phyloP scores from a whole-genome alignment of 2,113 vertebrate genomes.

The Conger conger region DNA sequence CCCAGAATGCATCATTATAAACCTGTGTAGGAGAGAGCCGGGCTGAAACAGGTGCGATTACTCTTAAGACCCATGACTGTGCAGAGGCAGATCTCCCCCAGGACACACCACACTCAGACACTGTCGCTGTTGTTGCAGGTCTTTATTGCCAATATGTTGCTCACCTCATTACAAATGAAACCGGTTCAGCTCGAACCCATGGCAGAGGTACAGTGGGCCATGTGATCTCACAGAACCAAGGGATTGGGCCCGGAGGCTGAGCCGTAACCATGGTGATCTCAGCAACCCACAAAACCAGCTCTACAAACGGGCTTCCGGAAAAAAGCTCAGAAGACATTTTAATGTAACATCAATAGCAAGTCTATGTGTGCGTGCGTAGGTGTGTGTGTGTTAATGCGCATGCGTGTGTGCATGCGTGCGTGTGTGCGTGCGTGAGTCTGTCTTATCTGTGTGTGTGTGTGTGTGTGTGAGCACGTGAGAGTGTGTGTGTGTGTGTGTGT shows the following conservation, averaged over 20 bases:
- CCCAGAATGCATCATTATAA: too few species aligned
- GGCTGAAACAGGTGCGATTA: too few species aligned
- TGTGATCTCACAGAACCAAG: conserved; percentile 42
- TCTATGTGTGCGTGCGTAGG: too few species aligned
- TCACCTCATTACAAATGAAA: conserved; percentile 61
- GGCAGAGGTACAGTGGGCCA: conserved; percentile 32
- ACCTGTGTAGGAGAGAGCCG: too few species aligned
- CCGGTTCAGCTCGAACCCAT: conserved; percentile 49
- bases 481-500: too few species aligned
- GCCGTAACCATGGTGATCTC: not conserved
- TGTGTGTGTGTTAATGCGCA: too few species aligned
- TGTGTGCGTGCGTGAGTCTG: too few species aligned
- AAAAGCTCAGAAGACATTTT: not conserved
- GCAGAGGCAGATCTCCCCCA: not conserved
- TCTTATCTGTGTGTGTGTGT: too few species aligned
- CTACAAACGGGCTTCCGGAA: not conserved
- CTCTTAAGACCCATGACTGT: too few species aligned
- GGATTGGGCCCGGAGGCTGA: not conserved
- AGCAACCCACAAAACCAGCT: not conserved
- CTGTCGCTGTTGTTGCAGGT: conserved; percentile 25
- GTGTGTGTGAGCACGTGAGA: too few species aligned
- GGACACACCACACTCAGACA: not conserved
- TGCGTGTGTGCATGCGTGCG: too few species aligned
- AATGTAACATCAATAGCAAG: not conserved
- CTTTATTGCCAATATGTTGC: conserved; percentile 63